These are phyloP conservation scores for Hemicordylus capensis DNA, from an alignment of 2,113 vertebrate species.

Conservation along the genomic window DNA sequence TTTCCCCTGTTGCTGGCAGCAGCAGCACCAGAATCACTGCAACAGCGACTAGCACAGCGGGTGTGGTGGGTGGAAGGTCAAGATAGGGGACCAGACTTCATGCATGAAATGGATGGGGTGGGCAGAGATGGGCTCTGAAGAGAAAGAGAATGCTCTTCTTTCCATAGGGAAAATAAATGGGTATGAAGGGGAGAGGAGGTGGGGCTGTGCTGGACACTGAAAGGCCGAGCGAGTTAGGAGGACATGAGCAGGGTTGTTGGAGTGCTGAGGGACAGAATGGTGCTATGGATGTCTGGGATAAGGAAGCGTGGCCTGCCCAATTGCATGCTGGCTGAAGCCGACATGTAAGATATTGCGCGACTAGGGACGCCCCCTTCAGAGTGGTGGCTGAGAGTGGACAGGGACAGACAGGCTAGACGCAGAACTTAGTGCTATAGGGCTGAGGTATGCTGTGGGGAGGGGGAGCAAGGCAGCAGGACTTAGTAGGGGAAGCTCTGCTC, in stretches of 20 bases:
- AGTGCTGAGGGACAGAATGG: not conserved
- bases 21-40: slow-evolving; percentile 47
- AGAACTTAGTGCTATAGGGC: not conserved
- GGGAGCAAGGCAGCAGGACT: no score
- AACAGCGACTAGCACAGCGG: no score
- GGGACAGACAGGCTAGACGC: not conserved
- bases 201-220: not conserved
- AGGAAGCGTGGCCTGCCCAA: not conserved
- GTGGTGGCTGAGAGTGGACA: no score
- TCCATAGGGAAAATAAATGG: no score
- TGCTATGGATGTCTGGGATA: not conserved
- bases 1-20: slow-evolving; percentile 78
- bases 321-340: not conserved
- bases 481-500: no score
- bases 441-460: not conserved
- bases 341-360: no score
- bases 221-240: not conserved
- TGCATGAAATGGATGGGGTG: not conserved
- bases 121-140: no score
- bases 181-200: no score
- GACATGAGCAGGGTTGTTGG: not conserved
- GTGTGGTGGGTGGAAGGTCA: no score
- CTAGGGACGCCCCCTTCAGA: not conserved
- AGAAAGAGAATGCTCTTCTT: not conserved
- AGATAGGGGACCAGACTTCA: slow-evolving; percentile 12